phyloP scores from a whole-genome alignment of 2,888 invertebrate species.

The Dicycla oo region DNA sequence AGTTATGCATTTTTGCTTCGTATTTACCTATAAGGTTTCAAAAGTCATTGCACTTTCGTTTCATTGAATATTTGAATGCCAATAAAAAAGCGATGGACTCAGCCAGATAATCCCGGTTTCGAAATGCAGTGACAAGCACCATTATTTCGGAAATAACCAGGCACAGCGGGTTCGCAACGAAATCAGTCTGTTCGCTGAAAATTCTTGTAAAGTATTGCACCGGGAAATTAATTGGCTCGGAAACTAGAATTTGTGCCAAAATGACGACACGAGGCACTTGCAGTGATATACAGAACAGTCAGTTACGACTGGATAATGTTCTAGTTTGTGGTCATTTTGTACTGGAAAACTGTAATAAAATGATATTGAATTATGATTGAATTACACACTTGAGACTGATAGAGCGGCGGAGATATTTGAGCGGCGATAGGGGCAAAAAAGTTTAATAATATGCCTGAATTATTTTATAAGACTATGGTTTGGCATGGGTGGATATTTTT shows the following conservation, averaged over 20 bases:
- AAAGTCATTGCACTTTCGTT: conserved; percentile 21
- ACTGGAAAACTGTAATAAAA: conserved; percentile 34
- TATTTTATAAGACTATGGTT: neutral
- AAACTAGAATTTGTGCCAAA: conserved; percentile 56
- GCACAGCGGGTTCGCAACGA: conserved; percentile 6
- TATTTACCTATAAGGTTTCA: conserved; percentile 45
- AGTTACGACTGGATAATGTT: conserved; percentile 36
- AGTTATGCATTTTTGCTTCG: conserved; percentile 44
- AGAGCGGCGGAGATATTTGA: no score
- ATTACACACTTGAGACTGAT: conserved; percentile 22
- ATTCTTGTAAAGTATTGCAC: conserved; percentile 46
- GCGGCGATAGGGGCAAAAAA: neutral
- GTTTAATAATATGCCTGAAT: conserved; percentile 7
- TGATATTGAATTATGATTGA: conserved; percentile 36
- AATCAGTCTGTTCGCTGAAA: conserved; percentile 10
- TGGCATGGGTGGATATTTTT: neutral
- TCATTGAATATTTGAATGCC: conserved; percentile 12
- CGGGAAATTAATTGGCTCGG: conserved; percentile 49
- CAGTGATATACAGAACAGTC: conserved; percentile 38
- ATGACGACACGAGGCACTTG: conserved; percentile 34
- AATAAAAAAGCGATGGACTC: neutral
- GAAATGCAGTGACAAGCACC: neutral
- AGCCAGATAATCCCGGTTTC: neutral
- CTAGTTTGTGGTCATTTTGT: conserved; percentile 29
- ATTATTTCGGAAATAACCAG: conserved; percentile 17